A percentile compares a stretch with the other conserved stretches of the same genome.
Evolutionary conservation across 1,140 invertebrate species (phyloP).

Genomic region (Drosophila takahashii): DNA sequence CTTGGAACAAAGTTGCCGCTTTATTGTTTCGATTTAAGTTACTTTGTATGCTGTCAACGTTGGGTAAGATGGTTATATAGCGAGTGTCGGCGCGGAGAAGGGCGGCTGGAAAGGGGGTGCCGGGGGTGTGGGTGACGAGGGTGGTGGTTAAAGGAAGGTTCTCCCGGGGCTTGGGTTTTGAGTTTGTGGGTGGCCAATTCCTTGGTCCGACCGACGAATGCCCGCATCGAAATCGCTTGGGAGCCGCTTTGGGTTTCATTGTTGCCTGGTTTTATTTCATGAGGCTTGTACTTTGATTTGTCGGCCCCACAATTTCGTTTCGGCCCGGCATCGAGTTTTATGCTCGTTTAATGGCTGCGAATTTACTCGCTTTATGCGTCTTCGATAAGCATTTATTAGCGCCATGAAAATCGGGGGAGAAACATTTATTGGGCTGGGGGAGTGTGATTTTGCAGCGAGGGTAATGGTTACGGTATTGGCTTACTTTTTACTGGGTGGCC

Average conservation of each 20-base stretch:
- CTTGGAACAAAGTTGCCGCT: conserved; percentile 78
- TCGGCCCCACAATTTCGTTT: conserved; percentile 57
- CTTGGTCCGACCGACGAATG: conserved; percentile 46
- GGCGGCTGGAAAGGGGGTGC: background rate
- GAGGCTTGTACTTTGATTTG: conserved; percentile 78
- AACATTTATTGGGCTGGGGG: background rate
- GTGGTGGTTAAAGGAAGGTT: conserved; percentile 1
- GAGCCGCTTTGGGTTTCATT: conserved; percentile 81
- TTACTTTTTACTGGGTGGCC: conserved; percentile 61
- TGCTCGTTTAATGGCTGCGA: conserved; percentile 81
- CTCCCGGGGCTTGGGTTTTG: conserved; percentile 7
- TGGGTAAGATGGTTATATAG: conserved; percentile 58
- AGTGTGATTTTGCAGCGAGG: conserved; percentile 16
- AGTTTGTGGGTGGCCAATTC: conserved; percentile 19
- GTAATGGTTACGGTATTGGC: conserved; percentile 71
- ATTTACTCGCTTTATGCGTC: conserved; percentile 82
- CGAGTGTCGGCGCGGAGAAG: conserved; percentile 26
- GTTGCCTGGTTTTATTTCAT: conserved; percentile 78
- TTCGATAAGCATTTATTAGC: conserved; percentile 82
- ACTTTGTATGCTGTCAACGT: conserved; percentile 84
- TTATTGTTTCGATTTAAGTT: conserved; percentile 84
- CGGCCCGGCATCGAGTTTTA: conserved; percentile 65
- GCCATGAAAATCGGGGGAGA: conserved; percentile 46
- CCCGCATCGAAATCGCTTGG: conserved; percentile 78
- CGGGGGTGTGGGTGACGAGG: background rate